Percentiles rank a stretch among this genome's conserved stretches.
Conservation (phyloP, 2,797 vertebrate species). For the Halcyon smyrnensis region DNA sequence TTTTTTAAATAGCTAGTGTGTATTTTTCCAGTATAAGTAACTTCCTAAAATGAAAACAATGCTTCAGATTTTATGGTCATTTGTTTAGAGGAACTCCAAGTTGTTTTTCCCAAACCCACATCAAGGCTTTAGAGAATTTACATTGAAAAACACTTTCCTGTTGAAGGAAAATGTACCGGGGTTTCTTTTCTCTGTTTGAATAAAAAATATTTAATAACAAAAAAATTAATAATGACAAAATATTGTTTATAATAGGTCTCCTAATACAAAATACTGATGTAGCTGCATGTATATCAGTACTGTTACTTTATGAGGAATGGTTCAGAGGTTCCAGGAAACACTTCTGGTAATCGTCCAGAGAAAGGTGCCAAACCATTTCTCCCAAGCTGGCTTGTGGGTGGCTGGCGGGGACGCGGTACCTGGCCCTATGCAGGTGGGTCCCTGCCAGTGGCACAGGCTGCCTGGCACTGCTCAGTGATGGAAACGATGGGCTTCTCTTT, state of each 20-base stretch:
- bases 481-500: not conserved
- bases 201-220: not conserved
- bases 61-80: not conserved
- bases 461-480: not conserved
- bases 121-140: not conserved
- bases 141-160: not conserved
- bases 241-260: not conserved
- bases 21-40: not conserved
- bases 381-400: not conserved
- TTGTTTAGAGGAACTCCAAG: not conserved
- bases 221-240: not conserved
- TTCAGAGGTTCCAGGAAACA: not conserved
- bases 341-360: not conserved
- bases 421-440: not conserved
- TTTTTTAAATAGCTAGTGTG: not conserved
- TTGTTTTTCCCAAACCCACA: not conserved
- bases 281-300: rapidly evolving
- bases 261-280: not conserved
- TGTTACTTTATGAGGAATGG: not conserved
- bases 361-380: not conserved
- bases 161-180: not conserved
- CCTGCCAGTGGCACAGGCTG: not conserved
- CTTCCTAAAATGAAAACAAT: not conserved
- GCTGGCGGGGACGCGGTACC: not conserved
- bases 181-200: not conserved